Base-by-base conservation (phyloP, 2,888 invertebrate genomes). In the Flabesymbios commensalis region DNA sequence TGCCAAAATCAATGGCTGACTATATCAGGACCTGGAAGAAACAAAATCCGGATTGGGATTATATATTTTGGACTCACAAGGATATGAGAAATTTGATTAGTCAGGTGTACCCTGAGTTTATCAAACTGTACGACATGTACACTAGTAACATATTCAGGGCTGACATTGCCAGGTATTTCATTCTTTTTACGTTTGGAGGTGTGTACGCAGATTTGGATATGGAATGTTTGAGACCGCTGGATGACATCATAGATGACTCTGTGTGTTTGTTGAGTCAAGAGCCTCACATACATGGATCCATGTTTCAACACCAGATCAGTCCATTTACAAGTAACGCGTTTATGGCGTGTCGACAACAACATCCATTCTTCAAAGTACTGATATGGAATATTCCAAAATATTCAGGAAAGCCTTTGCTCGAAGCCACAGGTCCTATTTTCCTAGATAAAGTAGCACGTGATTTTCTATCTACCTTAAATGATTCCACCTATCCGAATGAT, bases 1-100 rank as follows among this genome's bases (percentile, higher is more conserved):
- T n/a, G n/a, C n/a, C n/a, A n/a, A n/a, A n/a, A n/a, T n/a, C n/a
- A n/a, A n/a, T n/a, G n/a, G n/a, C n/a, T n/a, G n/a, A n/a, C n/a
- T n/a, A n/a, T n/a, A 68, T 80, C 22, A 67, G 72, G 61, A 71
- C 76, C 0, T 80, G 80, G 78, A 36, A 67, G n/a, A 61, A 68
- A 22, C 67, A 71, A 29, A 75, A 80, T 61, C 77, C 77, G 3
- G 76, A 71, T 36, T 80, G 78, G 77, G 73, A 77, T 47, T 79
- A 79, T 64, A 76, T 74, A 73, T 65, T 80, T 33, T 80, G 80
- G 80, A 79, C 78, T n/a, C 79, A 80, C 65, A 71, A 71, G 17
- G 76, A 74, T 68, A 77, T 78, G 7, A 65, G 74, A 47, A 49
- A 65, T 29, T 67, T 80, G 3, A 75, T 80, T 24, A 57, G 64